These are phyloP conservation scores for Batillaria attramentaria DNA, from an alignment of 1,140 invertebrate species.

Conservation along the genomic window DNA sequence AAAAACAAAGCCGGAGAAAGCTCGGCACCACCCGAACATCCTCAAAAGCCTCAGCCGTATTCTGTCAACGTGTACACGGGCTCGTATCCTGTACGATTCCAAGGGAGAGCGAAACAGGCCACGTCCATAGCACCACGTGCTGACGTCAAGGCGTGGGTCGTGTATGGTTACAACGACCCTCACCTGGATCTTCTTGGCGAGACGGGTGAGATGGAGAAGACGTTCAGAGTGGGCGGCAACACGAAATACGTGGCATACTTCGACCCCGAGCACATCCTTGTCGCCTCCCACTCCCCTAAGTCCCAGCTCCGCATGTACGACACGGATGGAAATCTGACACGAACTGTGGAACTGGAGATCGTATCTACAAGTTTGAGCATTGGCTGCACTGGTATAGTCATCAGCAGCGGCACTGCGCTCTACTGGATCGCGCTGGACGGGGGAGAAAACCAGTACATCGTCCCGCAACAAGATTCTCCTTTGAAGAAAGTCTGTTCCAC, in stretches of 20 bases:
- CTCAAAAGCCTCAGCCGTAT: not conserved
- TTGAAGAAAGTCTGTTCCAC: conserved; percentile 12
- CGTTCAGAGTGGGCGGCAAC: conserved; percentile 14
- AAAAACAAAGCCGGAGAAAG: not conserved
- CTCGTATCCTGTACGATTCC: not conserved
- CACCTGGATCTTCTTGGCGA: conserved; percentile 16
- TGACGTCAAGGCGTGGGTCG: conserved; percentile 22
- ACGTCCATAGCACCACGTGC: not conserved
- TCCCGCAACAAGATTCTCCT: conserved; percentile 5
- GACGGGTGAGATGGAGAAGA: not conserved
- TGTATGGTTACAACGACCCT: conserved; percentile 18
- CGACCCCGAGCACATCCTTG: not conserved
- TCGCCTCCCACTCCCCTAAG: not conserved
- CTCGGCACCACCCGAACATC: not conserved
- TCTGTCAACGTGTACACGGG: too few relatives aligned
- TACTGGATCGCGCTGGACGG: conserved; percentile 23
- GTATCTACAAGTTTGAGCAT: not conserved
- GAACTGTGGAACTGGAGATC: not conserved
- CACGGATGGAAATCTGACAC: too few relatives aligned
- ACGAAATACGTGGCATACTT: not conserved
- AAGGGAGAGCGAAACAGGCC: not conserved
- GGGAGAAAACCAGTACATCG: conserved; percentile 13
- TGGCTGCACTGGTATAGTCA: conserved; percentile 18
- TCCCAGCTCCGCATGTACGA: too few relatives aligned
- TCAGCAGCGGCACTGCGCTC: conserved; percentile 1